Percentiles rank a stretch among this genome's conserved stretches.
Conservation (phyloP, 2,113 vertebrate species). For the Prunella himalayana region DNA sequence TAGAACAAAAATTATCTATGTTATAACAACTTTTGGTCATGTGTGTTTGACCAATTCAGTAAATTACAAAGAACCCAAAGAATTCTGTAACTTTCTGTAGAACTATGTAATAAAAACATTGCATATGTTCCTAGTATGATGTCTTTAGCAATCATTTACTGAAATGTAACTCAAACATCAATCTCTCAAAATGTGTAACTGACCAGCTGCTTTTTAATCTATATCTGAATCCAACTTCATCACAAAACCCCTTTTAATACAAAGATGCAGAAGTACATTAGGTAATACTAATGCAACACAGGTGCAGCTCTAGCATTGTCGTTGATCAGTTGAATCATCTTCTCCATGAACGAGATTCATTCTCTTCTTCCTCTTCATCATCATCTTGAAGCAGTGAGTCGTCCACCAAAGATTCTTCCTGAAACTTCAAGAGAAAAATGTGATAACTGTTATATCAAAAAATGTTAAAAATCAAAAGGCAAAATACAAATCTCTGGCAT, state of each 20-base stretch:
- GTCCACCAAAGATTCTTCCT: conserved; percentile 91
- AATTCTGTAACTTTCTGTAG: conserved; percentile 77
- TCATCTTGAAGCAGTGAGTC: conserved; percentile 94
- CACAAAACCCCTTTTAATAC: conserved; percentile 78
- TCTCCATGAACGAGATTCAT: conserved; percentile 94
- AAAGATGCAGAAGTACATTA: conserved; percentile 83
- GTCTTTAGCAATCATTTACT: conserved; percentile 83
- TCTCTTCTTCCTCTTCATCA: conserved; percentile 96
- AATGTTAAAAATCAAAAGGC: neutral
- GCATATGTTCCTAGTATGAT: conserved; percentile 80
- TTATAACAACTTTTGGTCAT: conserved; percentile 81
- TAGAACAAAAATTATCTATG: conserved; percentile 79
- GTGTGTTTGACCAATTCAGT: conserved; percentile 76
- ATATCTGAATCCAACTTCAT: conserved; percentile 75
- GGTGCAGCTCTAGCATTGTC: conserved; percentile 71
- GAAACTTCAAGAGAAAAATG: conserved; percentile 77
- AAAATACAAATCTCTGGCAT: neutral
- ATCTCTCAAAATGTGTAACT: conserved; percentile 75
- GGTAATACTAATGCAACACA: conserved; percentile 81
- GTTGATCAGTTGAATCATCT: conserved; percentile 84
- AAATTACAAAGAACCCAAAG: conserved; percentile 82
- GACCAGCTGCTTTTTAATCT: conserved; percentile 74
- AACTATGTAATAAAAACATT: conserved; percentile 86
- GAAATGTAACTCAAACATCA: conserved; percentile 83
- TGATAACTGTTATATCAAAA: conserved; percentile 17